Percentiles rank a stretch among this genome's conserved stretches.
These are phyloP conservation scores for Plecotus auritus DNA, from an alignment of 2,113 vertebrate genomes.

Conservation along the genomic window DNA sequence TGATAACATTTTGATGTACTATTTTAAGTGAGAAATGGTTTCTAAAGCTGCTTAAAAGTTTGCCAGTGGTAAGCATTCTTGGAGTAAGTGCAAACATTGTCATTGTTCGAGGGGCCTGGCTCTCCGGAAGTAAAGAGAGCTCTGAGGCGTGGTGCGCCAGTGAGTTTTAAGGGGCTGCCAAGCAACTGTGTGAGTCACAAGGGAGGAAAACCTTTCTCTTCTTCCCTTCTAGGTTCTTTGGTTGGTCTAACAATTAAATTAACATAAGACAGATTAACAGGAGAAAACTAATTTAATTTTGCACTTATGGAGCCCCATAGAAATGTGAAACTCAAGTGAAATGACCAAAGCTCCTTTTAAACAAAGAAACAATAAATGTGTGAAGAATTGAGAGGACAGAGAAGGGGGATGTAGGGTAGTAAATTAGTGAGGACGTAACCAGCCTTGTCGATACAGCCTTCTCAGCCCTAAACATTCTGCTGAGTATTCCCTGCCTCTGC, in stretches of 20 bases:
- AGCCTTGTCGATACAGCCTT: not conserved
- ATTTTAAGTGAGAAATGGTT: not conserved
- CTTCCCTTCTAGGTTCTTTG: not conserved
- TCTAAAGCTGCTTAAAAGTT: not conserved
- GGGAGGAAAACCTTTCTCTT: not conserved
- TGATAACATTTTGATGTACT: not conserved
- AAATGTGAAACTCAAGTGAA: not conserved
- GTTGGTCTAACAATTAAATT: not conserved
- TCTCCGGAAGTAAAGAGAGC: not conserved
- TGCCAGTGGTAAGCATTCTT: not conserved
- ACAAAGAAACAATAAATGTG: not conserved
- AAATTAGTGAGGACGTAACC: not conserved
- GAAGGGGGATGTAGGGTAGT: not conserved
- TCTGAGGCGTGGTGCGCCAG: not conserved
- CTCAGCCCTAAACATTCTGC: not conserved
- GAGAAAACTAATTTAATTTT: not conserved
- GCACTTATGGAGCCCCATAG: not conserved
- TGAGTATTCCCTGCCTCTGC: not conserved
- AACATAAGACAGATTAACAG: not conserved
- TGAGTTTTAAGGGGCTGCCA: not conserved
- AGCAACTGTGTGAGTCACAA: not conserved
- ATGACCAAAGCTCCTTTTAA: not conserved
- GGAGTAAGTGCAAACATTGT: not conserved
- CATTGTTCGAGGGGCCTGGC: not conserved
- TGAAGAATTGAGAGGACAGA: not conserved